Percentiles rank a stretch among this genome's conserved stretches.
phyloP scores from a whole-genome alignment of 2,888 invertebrate species.

The Ligdia adustata region DNA sequence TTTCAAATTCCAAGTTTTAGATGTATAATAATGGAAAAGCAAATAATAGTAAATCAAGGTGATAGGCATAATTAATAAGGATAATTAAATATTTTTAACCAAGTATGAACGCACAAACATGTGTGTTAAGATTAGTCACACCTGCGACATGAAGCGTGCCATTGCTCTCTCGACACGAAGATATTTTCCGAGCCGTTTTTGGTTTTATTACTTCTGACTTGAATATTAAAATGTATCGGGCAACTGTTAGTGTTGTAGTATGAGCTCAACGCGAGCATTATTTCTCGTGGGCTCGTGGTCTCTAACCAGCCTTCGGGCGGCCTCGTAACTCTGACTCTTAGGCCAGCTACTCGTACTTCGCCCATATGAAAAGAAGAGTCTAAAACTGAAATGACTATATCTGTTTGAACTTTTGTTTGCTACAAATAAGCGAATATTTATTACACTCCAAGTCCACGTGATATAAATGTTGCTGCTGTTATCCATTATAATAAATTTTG shows the following conservation, averaged over 20 bases:
- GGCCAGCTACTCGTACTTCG: too few relatives aligned
- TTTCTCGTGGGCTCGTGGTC: too few relatives aligned
- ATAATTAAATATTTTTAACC: slow-evolving; percentile 33
- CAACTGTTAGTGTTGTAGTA: slow-evolving; percentile 36
- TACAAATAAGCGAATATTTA: background rate
- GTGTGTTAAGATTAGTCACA: slow-evolving; percentile 57
- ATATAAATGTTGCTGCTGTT: too few relatives aligned
- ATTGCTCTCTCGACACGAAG: slow-evolving; percentile 45
- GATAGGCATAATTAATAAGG: slow-evolving; percentile 19
- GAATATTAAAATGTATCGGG: slow-evolving; percentile 40
- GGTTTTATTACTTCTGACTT: slow-evolving; percentile 49
- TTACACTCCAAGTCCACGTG: too few relatives aligned
- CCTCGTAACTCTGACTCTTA: too few relatives aligned
- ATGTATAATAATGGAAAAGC: slow-evolving; percentile 14
- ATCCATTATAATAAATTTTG: too few relatives aligned
- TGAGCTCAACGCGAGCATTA: slow-evolving; percentile 40
- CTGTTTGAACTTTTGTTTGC: slow-evolving; percentile 1
- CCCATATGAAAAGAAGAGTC: too few relatives aligned
- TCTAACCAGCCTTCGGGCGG: too few relatives aligned
- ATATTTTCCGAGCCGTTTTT: slow-evolving; percentile 43
- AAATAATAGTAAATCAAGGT: slow-evolving; percentile 12
- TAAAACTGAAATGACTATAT: slow-evolving; percentile 13
- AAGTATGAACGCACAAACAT: slow-evolving; percentile 23
- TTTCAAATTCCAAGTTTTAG: slow-evolving; percentile 18
- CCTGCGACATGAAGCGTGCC: slow-evolving; percentile 53